Conservation (phyloP, 1,140 invertebrate species). For the Mya arenaria region DNA sequence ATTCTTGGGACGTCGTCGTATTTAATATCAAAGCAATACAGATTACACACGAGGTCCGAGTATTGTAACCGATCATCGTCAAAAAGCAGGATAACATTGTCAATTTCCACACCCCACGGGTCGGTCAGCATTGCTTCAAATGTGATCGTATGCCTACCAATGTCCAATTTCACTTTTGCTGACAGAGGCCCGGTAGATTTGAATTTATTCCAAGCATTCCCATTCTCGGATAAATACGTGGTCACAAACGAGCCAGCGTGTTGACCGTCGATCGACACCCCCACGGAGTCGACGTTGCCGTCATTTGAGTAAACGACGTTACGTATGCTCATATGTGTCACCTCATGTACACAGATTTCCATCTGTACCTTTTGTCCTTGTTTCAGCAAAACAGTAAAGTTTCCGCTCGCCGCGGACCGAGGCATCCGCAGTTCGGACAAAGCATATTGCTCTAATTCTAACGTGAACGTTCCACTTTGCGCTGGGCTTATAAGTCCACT, state of each 20-base stretch:
- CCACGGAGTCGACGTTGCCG: conserved; percentile 1
- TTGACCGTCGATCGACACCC: conserved; percentile 10
- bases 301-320: conserved; percentile 43
- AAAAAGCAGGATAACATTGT: conserved; percentile 14
- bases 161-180: neutral
- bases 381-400: conserved; percentile 25
- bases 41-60: conserved; percentile 15
- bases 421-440: conserved; percentile 19
- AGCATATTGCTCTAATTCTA: conserved; percentile 28
- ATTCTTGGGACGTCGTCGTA: conserved; percentile 32
- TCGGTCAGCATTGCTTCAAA: conserved; percentile 17
- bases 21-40: conserved; percentile 42
- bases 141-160: conserved; percentile 22
- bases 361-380: conserved; percentile 2
- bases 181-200: neutral
- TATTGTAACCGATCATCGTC: conserved; percentile 13
- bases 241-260: conserved; percentile 25
- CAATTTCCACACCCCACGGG: conserved; percentile 44
- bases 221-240: neutral
- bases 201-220: conserved; percentile 47
- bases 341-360: conserved; percentile 26
- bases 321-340: neutral
- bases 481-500: too few relatives aligned
- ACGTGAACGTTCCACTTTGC: conserved; percentile 10
- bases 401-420: conserved; percentile 30